phyloP scores from a whole-genome alignment of 2,113 vertebrate genomes.

The Oryzias curvinotus region DNA sequence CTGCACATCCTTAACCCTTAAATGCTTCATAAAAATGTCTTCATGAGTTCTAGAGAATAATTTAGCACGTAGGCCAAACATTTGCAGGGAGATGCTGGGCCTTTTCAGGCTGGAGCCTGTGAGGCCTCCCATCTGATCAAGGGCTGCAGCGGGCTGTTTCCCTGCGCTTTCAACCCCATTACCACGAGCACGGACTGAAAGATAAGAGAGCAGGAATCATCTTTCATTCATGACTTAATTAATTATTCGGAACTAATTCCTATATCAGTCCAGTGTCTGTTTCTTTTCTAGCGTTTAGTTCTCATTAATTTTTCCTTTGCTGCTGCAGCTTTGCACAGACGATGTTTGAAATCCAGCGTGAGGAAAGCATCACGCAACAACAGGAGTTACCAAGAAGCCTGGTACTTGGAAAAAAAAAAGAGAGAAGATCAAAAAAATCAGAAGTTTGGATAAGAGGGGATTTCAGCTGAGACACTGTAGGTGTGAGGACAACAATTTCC shows the following conservation, averaged over 20 bases:
- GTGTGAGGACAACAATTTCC: too few relatives aligned
- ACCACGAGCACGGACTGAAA: conserved; percentile 7
- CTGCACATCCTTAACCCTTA: too few relatives aligned
- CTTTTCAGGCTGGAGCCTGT: not conserved
- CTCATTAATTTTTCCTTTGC: not conserved
- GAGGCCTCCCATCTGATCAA: conserved; percentile 9
- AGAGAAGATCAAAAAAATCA: too few relatives aligned
- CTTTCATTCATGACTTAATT: conserved; percentile 25
- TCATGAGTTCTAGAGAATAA: not conserved
- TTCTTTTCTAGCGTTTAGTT: not conserved
- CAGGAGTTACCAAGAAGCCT: too few relatives aligned
- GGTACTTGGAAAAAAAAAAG: too few relatives aligned
- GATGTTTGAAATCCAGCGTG: not conserved
- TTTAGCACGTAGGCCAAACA: too few relatives aligned
- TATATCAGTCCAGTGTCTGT: conserved; percentile 12
- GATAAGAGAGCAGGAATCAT: conserved; percentile 24
- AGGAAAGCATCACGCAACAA: too few relatives aligned
- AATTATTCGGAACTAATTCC: conserved; percentile 37
- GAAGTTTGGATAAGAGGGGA: too few relatives aligned
- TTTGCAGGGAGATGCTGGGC: too few relatives aligned
- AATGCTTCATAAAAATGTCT: too few relatives aligned
- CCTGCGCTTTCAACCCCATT: conserved; percentile 20
- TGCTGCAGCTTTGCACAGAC: not conserved
- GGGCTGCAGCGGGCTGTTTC: not conserved
- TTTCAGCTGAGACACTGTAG: too few relatives aligned